Evolutionary conservation across 2,113 vertebrate species (phyloP).

Genomic region (Recurvirostra avosetta): DNA sequence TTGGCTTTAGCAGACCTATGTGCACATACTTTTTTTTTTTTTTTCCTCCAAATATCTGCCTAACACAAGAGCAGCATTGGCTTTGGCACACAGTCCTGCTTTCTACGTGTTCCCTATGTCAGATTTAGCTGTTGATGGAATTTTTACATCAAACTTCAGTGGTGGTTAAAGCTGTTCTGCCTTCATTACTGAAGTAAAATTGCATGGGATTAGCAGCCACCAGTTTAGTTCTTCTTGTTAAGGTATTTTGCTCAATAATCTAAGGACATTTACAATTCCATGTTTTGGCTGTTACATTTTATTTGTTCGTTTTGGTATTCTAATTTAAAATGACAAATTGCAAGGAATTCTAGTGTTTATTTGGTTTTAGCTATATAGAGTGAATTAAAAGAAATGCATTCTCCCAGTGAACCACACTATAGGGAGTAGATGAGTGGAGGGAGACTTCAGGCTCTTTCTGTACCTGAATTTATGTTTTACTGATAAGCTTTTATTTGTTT

Average conservation of each 20-base stretch:
- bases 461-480: background rate
- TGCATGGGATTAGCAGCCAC: background rate
- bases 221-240: background rate
- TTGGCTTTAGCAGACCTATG: background rate
- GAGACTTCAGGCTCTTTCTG: background rate
- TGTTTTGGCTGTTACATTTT: background rate
- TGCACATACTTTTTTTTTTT: too few relatives aligned
- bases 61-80: background rate
- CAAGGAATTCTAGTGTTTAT: background rate
- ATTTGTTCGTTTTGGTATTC: background rate
- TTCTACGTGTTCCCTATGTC: background rate
- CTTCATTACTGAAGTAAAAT: background rate
- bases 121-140: background rate
- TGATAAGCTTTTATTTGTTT: background rate
- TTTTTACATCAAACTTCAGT: background rate
- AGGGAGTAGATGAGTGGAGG: background rate
- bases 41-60: background rate
- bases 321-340: background rate
- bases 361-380: background rate
- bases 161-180: background rate
- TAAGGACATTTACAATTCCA: background rate
- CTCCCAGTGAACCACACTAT: background rate
- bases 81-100: background rate
- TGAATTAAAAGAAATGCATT: background rate
- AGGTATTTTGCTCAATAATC: background rate